Evolutionary conservation across 2,888 invertebrate species (phyloP).

Genomic region (Dasypogon diadema): DNA sequence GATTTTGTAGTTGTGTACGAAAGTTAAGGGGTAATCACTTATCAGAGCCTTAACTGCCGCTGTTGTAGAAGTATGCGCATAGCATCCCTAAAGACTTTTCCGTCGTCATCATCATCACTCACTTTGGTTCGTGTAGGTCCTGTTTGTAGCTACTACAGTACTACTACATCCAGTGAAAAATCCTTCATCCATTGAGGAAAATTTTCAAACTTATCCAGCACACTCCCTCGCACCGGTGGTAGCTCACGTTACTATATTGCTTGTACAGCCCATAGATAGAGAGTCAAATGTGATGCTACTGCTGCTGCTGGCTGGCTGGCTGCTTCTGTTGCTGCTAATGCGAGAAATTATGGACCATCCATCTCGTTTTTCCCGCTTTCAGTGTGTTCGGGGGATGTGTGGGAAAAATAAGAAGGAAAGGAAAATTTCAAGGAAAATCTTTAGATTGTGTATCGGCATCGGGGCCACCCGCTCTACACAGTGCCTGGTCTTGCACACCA

Average conservation of each 20-base stretch:
- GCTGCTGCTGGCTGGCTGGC: neutral
- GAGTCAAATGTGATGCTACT: constrained; percentile 10
- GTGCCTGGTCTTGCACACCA: constrained; percentile 15
- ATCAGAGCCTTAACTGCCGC: constrained; percentile 6
- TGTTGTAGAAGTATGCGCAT: constrained; percentile 48
- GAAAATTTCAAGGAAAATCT: neutral
- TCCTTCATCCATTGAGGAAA: constrained; percentile 33
- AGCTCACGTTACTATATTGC: constrained; percentile 18
- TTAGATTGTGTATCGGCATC: constrained; percentile 19
- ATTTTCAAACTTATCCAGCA: constrained; percentile 3
- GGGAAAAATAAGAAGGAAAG: constrained; percentile 27
- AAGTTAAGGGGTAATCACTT: constrained; percentile 56
- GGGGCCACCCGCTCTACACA: too few relatives aligned
- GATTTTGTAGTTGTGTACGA: constrained; percentile 31
- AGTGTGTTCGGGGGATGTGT: too few relatives aligned
- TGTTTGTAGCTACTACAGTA: neutral
- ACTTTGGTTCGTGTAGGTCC: neutral
- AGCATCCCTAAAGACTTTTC: constrained; percentile 54
- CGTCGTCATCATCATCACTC: constrained; percentile 30
- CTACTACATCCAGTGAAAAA: neutral
- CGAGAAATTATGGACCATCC: constrained; percentile 41
- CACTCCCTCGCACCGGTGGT: constrained; percentile 4
- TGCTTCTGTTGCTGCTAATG: neutral
- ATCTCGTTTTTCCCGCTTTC: constrained; percentile 41
- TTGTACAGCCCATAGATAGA: too few relatives aligned